Evolutionary conservation across 2,797 vertebrate genomes (phyloP).

Genomic region (Danio kyathit): DNA sequence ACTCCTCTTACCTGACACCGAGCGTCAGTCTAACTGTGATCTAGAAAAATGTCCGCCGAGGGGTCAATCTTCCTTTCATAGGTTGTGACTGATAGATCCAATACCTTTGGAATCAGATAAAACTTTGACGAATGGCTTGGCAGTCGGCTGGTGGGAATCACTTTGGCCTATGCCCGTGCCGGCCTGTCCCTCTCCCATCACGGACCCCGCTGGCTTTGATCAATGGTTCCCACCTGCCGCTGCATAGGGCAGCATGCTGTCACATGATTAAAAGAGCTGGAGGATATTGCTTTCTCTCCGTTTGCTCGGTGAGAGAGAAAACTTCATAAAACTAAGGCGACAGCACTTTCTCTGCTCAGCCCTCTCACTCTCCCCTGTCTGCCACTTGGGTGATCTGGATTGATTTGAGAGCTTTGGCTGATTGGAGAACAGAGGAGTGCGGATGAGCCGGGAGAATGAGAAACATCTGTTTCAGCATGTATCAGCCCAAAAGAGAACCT

Average conservation of each 20-base stretch:
- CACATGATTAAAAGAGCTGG: conserved; percentile 81
- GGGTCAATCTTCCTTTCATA: conserved; percentile 89
- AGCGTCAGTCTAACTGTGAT: conserved; percentile 79
- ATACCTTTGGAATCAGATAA: conserved; percentile 97
- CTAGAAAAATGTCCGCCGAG: conserved; percentile 82
- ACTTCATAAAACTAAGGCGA: conserved; percentile 80
- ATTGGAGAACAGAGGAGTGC: conserved; percentile 60
- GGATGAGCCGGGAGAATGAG: conserved; percentile 59
- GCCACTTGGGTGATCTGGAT: conserved; percentile 63
- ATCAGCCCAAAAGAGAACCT: conserved; percentile 30
- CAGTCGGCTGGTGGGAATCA: conserved; percentile 72
- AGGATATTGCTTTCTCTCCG: conserved; percentile 84
- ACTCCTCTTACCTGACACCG: conserved; percentile 66
- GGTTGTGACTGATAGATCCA: conserved; percentile 93
- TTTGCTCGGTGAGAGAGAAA: conserved; percentile 74
- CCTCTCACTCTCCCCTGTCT: conserved; percentile 55
- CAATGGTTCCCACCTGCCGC: conserved; percentile 80
- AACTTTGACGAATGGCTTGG: conserved; percentile 93
- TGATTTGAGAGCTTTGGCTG: conserved; percentile 64
- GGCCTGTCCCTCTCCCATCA: conserved; percentile 84
- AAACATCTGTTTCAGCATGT: conserved; percentile 50
- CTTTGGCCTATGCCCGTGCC: conserved; percentile 72
- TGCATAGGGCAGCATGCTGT: conserved; percentile 77
- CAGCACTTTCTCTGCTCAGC: conserved; percentile 64
- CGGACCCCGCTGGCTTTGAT: conserved; percentile 86